These are phyloP conservation scores for Lasioglossum marginatum DNA, from an alignment of 2,888 invertebrate species.

Conservation along the genomic window DNA sequence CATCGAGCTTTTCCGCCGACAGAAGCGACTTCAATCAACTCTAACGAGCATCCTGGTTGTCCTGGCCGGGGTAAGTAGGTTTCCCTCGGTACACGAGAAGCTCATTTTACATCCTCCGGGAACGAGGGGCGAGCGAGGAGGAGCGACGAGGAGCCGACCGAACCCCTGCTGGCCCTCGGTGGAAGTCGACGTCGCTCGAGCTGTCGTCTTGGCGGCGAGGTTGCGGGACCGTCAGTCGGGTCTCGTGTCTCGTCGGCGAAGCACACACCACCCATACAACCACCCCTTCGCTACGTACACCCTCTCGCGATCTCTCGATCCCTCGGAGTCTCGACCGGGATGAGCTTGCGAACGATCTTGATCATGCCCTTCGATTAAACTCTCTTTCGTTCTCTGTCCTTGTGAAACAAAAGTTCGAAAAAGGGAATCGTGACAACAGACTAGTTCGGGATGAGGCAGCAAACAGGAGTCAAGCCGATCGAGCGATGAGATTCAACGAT, in stretches of 20 bases:
- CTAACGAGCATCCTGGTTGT: constrained; percentile 25
- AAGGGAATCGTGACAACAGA: background rate
- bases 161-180: constrained; percentile 22
- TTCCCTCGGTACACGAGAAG: constrained; percentile 43
- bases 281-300: background rate
- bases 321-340: background rate
- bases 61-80: constrained; percentile 19
- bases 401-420: background rate
- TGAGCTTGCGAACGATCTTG: background rate
- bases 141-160: constrained; percentile 14
- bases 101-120: constrained; percentile 48
- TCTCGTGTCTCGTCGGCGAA: constrained; percentile 54
- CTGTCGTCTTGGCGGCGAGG: constrained; percentile 56
- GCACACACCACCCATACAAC: constrained; percentile 9
- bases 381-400: background rate
- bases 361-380: background rate
- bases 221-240: constrained; percentile 59
- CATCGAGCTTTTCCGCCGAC: constrained; percentile 5
- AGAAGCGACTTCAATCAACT: constrained; percentile 40
- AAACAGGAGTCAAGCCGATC: background rate
- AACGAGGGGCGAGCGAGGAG: background rate
- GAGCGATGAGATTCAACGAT: background rate
- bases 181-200: constrained; percentile 51
- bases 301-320: background rate
- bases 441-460: background rate